phyloP scores from a whole-genome alignment of 2,113 vertebrate genomes.

The Dromaius novaehollandiae region DNA sequence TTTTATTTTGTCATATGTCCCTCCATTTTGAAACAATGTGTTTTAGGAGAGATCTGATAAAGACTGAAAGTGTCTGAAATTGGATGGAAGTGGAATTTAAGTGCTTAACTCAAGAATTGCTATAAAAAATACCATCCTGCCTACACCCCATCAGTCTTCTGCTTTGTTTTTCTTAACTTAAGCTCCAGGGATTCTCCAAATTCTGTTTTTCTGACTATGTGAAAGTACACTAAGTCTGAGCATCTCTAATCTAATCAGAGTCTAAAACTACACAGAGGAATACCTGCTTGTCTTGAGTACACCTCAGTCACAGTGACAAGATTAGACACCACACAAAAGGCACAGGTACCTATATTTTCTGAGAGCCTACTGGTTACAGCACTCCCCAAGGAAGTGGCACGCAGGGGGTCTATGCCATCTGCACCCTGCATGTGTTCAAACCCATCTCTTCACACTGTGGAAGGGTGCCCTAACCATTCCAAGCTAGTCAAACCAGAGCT shows the following conservation, averaged over 20 bases:
- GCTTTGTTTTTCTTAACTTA: background rate
- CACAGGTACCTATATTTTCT: background rate
- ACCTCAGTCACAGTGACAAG: fast-evolving
- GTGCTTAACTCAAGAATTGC: background rate
- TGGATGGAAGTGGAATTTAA: background rate
- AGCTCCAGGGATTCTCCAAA: background rate
- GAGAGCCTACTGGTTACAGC: background rate
- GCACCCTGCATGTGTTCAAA: background rate
- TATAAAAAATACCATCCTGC: background rate
- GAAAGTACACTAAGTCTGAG: background rate
- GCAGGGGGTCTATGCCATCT: fast-evolving
- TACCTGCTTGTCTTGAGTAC: background rate
- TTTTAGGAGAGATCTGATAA: background rate
- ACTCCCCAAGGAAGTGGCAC: background rate
- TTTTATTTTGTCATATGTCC: background rate
- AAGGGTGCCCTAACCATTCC: background rate
- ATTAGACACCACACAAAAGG: background rate
- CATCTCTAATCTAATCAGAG: background rate
- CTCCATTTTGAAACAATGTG: background rate
- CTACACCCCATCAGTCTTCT: background rate
- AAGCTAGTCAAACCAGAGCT: background rate
- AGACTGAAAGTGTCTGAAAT: background rate
- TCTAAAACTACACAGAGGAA: background rate
- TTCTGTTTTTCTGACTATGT: background rate
- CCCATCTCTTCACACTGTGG: fast-evolving